Conservation (phyloP, 2,888 invertebrate species). For the Pristionchus japonicus region DNA sequence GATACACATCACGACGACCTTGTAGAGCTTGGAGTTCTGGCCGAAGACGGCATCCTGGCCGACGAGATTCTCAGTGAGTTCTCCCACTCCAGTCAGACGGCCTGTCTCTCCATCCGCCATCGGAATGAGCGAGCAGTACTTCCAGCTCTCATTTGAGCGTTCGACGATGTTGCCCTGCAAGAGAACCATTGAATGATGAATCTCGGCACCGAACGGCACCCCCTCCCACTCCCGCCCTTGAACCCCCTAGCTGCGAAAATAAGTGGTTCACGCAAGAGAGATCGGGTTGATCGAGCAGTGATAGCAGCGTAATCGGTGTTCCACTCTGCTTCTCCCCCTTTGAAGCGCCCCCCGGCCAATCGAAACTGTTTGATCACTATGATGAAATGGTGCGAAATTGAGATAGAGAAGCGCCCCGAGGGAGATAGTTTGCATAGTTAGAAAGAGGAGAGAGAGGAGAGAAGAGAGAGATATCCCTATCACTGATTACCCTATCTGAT, state of each 20-base stretch:
- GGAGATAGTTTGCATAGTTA: not conserved
- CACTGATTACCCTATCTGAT: not conserved
- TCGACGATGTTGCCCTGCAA: conserved; percentile 54
- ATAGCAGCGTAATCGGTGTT: not conserved
- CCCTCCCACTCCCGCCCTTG: not conserved
- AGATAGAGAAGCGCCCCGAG: not conserved
- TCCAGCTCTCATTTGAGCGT: conserved; percentile 52
- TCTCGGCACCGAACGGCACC: not conserved
- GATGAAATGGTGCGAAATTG: conserved; percentile 30
- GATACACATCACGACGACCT: conserved; percentile 64
- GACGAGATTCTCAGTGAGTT: conserved; percentile 52
- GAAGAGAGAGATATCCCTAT: not conserved
- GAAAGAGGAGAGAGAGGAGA: not conserved
- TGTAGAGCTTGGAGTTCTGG: conserved; percentile 52
- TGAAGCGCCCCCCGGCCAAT: not conserved
- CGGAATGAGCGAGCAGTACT: conserved; percentile 58
- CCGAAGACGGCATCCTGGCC: conserved; percentile 59
- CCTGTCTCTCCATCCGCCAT: not conserved
- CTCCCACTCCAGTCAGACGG: conserved; percentile 50
- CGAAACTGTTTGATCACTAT: conserved; percentile 26
- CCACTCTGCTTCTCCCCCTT: not conserved
- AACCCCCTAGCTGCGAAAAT: not conserved
- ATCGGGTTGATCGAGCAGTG: not conserved
- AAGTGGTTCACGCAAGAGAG: not conserved
- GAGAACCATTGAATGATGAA: not conserved